A percentile compares a stretch with the other conserved stretches of the same genome.
Conservation (phyloP, 2,888 invertebrate genomes). For the Trichopria drosophilae region DNA sequence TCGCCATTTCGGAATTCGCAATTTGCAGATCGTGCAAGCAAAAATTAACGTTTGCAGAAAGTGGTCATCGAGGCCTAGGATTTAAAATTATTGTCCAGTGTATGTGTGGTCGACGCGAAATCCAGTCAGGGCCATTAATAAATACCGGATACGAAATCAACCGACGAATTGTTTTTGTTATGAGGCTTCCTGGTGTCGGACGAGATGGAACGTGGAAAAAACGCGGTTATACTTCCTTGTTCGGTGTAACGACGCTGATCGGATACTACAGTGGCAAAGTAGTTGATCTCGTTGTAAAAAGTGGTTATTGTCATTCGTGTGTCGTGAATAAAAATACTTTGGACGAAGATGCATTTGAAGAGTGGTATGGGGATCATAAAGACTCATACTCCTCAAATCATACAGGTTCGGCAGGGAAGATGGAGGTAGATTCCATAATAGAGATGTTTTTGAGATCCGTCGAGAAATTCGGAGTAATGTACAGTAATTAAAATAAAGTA, state of each 20-base stretch:
- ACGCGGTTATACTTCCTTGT: too few relatives aligned
- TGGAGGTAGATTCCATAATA: conserved; percentile 33
- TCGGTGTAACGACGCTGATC: too few relatives aligned
- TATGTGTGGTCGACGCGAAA: conserved; percentile 15
- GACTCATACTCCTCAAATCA: conserved; percentile 32
- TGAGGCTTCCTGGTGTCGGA: conserved; percentile 38
- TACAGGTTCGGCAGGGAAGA: conserved; percentile 33
- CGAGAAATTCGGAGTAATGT: conserved; percentile 30
- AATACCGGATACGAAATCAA: conserved; percentile 20
- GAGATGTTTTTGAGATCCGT: conserved; percentile 33
- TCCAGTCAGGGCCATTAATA: conserved; percentile 15
- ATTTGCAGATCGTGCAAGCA: conserved; percentile 22
- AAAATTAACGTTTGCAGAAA: conserved; percentile 21
- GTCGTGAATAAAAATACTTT: too few relatives aligned
- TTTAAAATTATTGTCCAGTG: conserved; percentile 11
- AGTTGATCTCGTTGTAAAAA: too few relatives aligned
- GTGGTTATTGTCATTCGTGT: too few relatives aligned
- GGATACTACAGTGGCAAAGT: too few relatives aligned
- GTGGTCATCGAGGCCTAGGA: conserved; percentile 16
- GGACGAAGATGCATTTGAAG: too few relatives aligned
- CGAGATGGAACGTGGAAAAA: too few relatives aligned
- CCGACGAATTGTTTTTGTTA: conserved; percentile 34
- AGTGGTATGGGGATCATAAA: too few relatives aligned
- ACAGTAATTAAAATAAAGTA: conserved; percentile 34
- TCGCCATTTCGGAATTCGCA: conserved; percentile 21